Evolutionary conservation across 2,888 invertebrate genomes (phyloP).

Genomic region (Eupelmus urozonus): DNA sequence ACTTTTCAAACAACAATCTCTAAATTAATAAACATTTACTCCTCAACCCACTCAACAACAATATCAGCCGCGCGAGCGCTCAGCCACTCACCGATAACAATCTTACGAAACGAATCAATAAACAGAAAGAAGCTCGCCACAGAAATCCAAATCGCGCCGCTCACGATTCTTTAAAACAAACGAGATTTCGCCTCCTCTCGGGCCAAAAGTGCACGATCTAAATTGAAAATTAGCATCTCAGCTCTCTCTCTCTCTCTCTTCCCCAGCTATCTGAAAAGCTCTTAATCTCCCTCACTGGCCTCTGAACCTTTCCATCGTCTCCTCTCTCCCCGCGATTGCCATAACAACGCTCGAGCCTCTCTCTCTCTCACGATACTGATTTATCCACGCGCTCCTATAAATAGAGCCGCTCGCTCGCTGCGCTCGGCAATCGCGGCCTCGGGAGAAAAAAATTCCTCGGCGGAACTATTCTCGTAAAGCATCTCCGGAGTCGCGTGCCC

Average conservation of each 20-base stretch:
- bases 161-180: constrained; percentile 43
- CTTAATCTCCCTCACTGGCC: constrained; percentile 36
- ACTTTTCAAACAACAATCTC: not conserved
- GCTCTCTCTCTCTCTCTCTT: not conserved
- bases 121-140: not conserved
- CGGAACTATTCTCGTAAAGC: constrained; percentile 47
- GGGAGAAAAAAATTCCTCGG: constrained; percentile 22
- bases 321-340: constrained; percentile 11
- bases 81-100: constrained; percentile 40
- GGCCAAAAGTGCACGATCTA: constrained; percentile 25
- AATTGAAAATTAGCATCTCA: constrained; percentile 50
- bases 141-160: constrained; percentile 20
- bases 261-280: constrained; percentile 32
- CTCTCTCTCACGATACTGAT: constrained; percentile 11
- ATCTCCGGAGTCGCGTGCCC: constrained; percentile 23
- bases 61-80: constrained; percentile 2
- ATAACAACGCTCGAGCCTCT: constrained; percentile 8
- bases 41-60: constrained; percentile 8
- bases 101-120: constrained; percentile 55
- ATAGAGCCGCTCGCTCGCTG: constrained; percentile 26
- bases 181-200: not conserved
- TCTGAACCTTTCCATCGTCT: constrained; percentile 31
- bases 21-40: constrained; percentile 9
- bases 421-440: constrained; percentile 3
- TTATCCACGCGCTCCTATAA: constrained; percentile 29